phyloP scores from a whole-genome alignment of 2,113 vertebrate genomes.

The Piliocolobus tephrosceles region DNA sequence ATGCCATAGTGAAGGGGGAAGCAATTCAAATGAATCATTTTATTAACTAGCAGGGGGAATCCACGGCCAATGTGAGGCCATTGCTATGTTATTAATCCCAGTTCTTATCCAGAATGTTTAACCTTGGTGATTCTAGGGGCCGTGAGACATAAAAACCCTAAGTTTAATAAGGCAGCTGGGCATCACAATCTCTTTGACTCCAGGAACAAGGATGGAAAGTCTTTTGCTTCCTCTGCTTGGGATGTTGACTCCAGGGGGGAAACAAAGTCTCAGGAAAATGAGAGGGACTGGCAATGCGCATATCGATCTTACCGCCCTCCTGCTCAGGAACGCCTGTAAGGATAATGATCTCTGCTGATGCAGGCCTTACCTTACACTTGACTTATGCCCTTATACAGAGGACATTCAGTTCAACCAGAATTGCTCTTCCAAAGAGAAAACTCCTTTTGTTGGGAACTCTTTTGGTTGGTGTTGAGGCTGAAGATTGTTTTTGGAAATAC shows the following conservation, averaged over 20 bases:
- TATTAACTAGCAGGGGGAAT: conserved; percentile 52
- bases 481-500: background rate
- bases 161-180: background rate
- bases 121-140: conserved; percentile 46
- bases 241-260: background rate
- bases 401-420: background rate
- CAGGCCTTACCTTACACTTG: background rate
- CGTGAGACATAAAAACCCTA: background rate
- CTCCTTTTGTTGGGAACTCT: background rate
- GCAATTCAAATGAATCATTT: conserved; percentile 61
- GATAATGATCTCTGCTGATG: background rate
- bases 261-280: background rate
- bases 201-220: background rate
- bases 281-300: rapidly evolving
- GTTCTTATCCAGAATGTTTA: conserved; percentile 28
- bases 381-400: background rate
- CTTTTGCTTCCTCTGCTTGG: background rate
- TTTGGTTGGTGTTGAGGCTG: background rate
- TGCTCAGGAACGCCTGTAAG: background rate
- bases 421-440: background rate
- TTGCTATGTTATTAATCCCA: conserved; percentile 37
- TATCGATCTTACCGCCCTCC: background rate
- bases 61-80: background rate
- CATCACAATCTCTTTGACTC: too few relatives aligned
- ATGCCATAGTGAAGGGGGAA: conserved; percentile 5